Evolutionary conservation across 2,888 invertebrate species (phyloP).

Genomic region (Hedya salicella): DNA sequence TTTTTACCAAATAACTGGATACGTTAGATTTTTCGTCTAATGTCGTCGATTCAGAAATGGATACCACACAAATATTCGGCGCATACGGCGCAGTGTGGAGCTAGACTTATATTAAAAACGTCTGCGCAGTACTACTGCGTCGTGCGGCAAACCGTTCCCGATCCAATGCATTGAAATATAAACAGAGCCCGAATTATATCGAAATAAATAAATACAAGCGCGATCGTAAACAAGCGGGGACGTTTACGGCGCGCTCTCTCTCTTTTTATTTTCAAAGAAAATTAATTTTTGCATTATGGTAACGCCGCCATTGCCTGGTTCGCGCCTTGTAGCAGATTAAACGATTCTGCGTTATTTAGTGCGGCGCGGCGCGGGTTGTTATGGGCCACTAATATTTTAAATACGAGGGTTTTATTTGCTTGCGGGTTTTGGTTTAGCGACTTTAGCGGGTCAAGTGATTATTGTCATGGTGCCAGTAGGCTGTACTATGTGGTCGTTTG

Average conservation of each 20-base stretch:
- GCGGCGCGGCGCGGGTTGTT: constrained; percentile 45
- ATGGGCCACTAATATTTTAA: constrained; percentile 49
- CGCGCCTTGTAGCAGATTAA: constrained; percentile 55
- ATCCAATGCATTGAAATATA: constrained; percentile 55
- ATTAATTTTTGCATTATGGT: constrained; percentile 67
- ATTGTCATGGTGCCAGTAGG: not conserved
- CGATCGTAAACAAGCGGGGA: constrained; percentile 65
- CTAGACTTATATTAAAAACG: not conserved
- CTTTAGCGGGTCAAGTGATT: constrained; percentile 9
- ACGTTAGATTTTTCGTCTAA: too few species aligned
- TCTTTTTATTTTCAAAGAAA: constrained; percentile 56
- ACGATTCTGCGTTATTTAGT: constrained; percentile 64
- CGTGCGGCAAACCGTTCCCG: constrained; percentile 42
- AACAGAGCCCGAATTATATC: constrained; percentile 61
- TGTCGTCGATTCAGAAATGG: too few species aligned
- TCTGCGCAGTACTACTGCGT: constrained; percentile 37
- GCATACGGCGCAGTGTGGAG: not conserved
- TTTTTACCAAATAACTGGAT: too few species aligned
- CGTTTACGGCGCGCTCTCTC: constrained; percentile 62
- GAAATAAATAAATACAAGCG: constrained; percentile 66
- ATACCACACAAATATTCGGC: too few species aligned
- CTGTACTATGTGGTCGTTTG: not conserved
- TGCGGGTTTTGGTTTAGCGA: constrained; percentile 11
- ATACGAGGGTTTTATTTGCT: constrained; percentile 39
- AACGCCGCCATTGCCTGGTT: constrained; percentile 51